These are phyloP conservation scores for Aleiodes leptofemur DNA, from an alignment of 2,888 invertebrate genomes.

Conservation along the genomic window DNA sequence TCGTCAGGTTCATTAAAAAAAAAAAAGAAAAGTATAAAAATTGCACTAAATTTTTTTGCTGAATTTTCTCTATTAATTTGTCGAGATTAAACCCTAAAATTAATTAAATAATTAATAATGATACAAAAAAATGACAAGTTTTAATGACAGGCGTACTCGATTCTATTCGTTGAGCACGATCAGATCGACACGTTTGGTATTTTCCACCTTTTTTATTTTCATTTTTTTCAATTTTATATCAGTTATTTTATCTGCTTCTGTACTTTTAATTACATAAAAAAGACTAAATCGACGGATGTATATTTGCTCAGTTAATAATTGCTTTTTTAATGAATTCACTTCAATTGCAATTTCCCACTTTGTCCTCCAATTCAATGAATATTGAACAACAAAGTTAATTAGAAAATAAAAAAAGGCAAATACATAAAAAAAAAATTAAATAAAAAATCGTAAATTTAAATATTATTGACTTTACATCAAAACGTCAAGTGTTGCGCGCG, in stretches of 20 bases:
- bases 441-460: conserved; percentile 29
- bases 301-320: conserved; percentile 7
- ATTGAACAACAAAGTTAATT: conserved; percentile 43
- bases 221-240: background rate
- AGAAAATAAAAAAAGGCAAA: conserved; percentile 25
- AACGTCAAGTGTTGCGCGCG: conserved; percentile 24
- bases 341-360: background rate
- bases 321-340: background rate
- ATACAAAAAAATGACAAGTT: conserved; percentile 2
- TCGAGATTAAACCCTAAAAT: background rate
- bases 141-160: conserved; percentile 6
- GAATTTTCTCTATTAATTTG: background rate
- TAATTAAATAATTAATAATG: conserved; percentile 6
- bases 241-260: no score
- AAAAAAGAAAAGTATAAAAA: conserved; percentile 10
- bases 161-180: conserved; percentile 24
- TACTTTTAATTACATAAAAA: conserved; percentile 5
- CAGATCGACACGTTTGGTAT: conserved; percentile 26
- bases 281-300: background rate
- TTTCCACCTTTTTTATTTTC: conserved; percentile 14
- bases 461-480: conserved; percentile 25
- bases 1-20: conserved; percentile 2
- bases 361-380: conserved; percentile 7
- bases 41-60: conserved; percentile 23
- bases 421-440: conserved; percentile 41